These are phyloP conservation scores for Melanocharis versteri DNA, from an alignment of 2,113 vertebrate genomes.

Conservation along the genomic window DNA sequence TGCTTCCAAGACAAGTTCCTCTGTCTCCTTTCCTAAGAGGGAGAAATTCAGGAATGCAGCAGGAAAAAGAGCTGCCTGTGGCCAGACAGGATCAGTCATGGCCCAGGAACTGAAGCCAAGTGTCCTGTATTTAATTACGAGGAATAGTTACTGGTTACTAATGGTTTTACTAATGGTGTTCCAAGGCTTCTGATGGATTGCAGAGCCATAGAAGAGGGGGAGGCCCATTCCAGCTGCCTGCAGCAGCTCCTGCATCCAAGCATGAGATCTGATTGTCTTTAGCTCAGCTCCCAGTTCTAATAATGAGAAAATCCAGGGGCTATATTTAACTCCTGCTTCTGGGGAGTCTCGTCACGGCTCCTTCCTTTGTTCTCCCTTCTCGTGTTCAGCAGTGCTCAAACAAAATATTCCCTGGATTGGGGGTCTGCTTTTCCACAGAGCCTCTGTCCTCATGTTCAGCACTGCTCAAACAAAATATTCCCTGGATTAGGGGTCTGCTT, in stretches of 20 bases:
- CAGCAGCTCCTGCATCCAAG: background rate
- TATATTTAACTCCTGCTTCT: constrained; percentile 15
- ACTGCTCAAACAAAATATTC: background rate
- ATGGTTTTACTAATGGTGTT: background rate
- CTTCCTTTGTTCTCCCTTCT: background rate
- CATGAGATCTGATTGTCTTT: constrained; percentile 1
- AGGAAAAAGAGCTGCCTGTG: background rate
- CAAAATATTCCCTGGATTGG: background rate
- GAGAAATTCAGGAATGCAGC: background rate
- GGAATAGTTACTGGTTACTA: background rate
- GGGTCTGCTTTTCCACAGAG: background rate
- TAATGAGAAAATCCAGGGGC: background rate
- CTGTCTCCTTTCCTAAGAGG: background rate
- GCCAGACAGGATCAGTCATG: background rate
- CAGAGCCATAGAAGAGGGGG: background rate
- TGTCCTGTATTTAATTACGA: background rate
- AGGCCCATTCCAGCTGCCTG: background rate
- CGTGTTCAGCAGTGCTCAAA: background rate
- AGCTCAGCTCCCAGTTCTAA: background rate
- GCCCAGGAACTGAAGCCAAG: background rate
- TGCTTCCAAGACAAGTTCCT: background rate
- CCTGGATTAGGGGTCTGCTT: background rate
- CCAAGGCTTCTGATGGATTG: background rate
- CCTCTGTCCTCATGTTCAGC: background rate
- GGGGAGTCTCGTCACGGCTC: background rate